Evolutionary conservation across 2,797 vertebrate species (phyloP).

Genomic region (Hirundo rustica): DNA sequence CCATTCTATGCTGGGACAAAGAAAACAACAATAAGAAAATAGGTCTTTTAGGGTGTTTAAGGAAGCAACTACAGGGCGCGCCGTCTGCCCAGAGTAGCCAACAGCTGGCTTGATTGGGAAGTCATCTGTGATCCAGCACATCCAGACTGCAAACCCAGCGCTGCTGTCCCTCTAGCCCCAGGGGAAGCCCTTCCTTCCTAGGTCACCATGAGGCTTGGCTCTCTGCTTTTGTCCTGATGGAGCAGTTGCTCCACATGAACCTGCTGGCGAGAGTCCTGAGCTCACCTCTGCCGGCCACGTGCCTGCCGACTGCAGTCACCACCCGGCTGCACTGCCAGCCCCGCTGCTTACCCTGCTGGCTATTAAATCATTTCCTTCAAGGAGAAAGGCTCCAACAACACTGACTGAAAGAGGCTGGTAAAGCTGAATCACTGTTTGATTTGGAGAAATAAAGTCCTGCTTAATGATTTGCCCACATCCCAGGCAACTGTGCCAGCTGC

Average conservation of each 20-base stretch:
- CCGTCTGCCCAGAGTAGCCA: neutral
- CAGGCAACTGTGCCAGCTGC: neutral
- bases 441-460: neutral
- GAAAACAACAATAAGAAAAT: neutral
- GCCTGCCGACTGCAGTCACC: neutral
- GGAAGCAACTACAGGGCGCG: neutral
- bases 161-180: neutral
- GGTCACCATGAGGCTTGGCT: neutral
- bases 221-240: neutral
- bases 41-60: neutral
- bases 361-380: neutral
- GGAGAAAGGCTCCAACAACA: constrained; percentile 10
- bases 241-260: neutral
- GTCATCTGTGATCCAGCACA: neutral
- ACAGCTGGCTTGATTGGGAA: neutral
- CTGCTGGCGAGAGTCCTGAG: neutral
- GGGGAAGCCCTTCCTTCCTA: neutral
- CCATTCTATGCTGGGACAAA: constrained; percentile 52
- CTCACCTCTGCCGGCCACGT: neutral
- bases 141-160: neutral
- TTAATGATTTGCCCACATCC: neutral
- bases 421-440: constrained; percentile 34
- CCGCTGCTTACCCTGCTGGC: neutral
- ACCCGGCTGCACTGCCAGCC: neutral
- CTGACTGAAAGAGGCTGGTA: constrained; percentile 5